Conservation (phyloP, 1,140 invertebrate species). For the Pachyrhynchus sulphureomaculatus region DNA sequence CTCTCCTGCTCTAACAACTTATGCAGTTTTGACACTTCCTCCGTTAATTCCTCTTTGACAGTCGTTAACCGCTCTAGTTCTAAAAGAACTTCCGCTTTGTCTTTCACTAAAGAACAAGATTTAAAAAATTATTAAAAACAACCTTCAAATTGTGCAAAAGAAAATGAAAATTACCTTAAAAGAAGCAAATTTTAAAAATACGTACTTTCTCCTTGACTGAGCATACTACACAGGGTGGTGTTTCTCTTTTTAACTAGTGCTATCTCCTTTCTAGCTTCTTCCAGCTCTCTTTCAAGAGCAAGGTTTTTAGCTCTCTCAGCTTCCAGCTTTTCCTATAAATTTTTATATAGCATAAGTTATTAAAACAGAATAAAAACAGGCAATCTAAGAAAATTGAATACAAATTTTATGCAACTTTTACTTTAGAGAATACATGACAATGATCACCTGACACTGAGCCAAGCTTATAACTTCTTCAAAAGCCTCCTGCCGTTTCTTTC, state of each 20-base stretch:
- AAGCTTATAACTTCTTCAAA: slow-evolving; percentile 46
- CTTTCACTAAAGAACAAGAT: slow-evolving; percentile 75
- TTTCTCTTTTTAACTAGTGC: slow-evolving; percentile 74
- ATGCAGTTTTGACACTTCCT: slow-evolving; percentile 67
- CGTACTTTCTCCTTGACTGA: slow-evolving; percentile 79
- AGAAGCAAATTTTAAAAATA: too few species aligned
- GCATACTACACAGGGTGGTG: slow-evolving; percentile 73
- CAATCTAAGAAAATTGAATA: too few species aligned
- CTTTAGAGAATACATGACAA: too few species aligned
- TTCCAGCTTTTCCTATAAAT: slow-evolving; percentile 64
- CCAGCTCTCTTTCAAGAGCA: slow-evolving; percentile 61
- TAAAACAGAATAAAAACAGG: too few species aligned
- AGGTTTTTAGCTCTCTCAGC: slow-evolving; percentile 66
- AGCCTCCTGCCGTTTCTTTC: slow-evolving; percentile 48
- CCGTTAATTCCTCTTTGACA: slow-evolving; percentile 73
- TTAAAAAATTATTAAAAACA: too few species aligned
- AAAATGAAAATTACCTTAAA: too few species aligned
- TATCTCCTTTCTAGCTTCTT: slow-evolving; percentile 66
- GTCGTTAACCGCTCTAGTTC: slow-evolving; percentile 70
- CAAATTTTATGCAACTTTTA: neutral
- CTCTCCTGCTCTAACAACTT: slow-evolving; percentile 77
- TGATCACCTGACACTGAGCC: slow-evolving; percentile 48
- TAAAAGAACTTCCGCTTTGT: slow-evolving; percentile 75
- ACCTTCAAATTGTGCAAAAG: too few species aligned
- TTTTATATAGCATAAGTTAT: neutral